A percentile compares a stretch with the other conserved stretches of the same genome.
Conservation (phyloP, 2,113 vertebrate species). For the Rhinolophus ferrumequinum region DNA sequence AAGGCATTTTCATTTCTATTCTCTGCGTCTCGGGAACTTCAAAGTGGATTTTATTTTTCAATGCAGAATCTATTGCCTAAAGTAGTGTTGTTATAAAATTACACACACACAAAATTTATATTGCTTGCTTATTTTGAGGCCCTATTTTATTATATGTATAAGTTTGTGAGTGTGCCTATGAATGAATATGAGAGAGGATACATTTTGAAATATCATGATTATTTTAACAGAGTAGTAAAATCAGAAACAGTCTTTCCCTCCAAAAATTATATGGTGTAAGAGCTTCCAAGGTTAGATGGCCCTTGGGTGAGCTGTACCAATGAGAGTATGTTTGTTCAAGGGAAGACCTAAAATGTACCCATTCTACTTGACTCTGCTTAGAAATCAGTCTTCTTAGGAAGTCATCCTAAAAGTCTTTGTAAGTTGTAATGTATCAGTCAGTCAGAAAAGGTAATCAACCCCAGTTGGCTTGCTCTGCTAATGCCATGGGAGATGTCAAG, state of each 20-base stretch:
- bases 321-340: not conserved
- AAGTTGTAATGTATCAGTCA: not conserved
- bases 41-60: not conserved
- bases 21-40: not conserved
- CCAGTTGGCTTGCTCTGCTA: not conserved
- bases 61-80: not conserved
- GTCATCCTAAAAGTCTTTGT: not conserved
- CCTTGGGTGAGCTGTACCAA: not conserved
- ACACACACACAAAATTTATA: not conserved
- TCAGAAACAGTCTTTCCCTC: slow-evolving; percentile 3
- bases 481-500: not conserved
- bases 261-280: not conserved
- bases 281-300: not conserved
- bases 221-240: slow-evolving; percentile 12
- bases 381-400: not conserved
- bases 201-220: not conserved
- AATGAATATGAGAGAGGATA: not conserved
- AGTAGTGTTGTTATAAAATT: not conserved
- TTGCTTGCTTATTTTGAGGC: slow-evolving; percentile 26
- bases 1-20: not conserved
- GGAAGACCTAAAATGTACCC: not conserved
- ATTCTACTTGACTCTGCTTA: not conserved
- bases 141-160: not conserved
- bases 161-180: not conserved
- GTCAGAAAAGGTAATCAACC: not conserved